Evolutionary conservation across 2,113 vertebrate genomes (phyloP).

Genomic region (Phainopepla nitens): DNA sequence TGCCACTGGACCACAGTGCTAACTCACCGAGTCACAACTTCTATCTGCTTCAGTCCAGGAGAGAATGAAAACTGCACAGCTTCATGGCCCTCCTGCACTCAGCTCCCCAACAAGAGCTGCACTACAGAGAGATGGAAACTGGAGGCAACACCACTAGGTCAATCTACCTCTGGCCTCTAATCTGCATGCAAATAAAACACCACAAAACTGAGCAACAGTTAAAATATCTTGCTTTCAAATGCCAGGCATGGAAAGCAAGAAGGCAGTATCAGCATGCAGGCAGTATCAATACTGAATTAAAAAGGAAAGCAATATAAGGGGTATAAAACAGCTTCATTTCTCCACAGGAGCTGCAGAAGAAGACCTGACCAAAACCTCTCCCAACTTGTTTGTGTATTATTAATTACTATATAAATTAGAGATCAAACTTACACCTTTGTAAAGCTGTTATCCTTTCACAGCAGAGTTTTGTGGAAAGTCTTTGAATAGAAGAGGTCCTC

Average conservation of each 20-base stretch:
- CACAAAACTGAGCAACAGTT: not conserved
- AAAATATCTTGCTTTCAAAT: not conserved
- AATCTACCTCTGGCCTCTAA: not conserved
- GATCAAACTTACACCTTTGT: not conserved
- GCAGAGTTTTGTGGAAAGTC: not conserved
- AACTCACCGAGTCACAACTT: not conserved
- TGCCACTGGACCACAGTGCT: not conserved
- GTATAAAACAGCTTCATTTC: not conserved
- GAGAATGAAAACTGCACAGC: not conserved
- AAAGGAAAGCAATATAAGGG: not conserved
- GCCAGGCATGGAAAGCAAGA: not conserved
- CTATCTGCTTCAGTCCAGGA: not conserved
- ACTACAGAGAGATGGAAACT: not conserved
- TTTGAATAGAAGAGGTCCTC: not conserved
- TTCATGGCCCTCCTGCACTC: not conserved
- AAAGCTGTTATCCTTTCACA: not conserved
- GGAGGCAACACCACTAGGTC: not conserved
- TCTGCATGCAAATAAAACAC: not conserved
- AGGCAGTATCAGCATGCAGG: not conserved
- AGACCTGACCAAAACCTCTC: not conserved
- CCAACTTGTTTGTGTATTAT: not conserved
- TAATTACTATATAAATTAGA: not conserved
- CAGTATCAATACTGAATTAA: not conserved
- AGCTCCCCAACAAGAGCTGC: not conserved
- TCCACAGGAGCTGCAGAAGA: not conserved